Evolutionary conservation across 2,797 vertebrate species (phyloP), one percentile per base, ranked within the genome.

Genomic region (Manis pentadactyla): DNA sequence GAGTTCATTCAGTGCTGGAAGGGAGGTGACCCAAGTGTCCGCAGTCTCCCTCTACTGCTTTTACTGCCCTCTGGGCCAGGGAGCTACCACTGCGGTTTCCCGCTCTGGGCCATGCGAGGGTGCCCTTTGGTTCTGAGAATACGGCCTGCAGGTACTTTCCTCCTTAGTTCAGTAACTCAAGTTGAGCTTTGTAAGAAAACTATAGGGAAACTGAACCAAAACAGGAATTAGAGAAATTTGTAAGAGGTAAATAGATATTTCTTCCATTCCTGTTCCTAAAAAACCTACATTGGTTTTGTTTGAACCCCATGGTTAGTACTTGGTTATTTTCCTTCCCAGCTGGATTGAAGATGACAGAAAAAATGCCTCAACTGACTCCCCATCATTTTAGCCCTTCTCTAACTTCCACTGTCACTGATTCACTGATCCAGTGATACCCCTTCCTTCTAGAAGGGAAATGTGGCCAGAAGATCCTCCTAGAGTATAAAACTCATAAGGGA

Each of bases 121-220:
- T 49, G 34, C 13, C 51, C 77, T 93, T 53, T 84, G 42, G 17
- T 87, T 96, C 57, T 23, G 42, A 90, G 37, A 81, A 0, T 34
- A 10, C 12, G 5, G n/a, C 61, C 61, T 81, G n/a, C 2, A 78
- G 77, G 71, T 9, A 68, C 51, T 85, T 13, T 53, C 46, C 5
- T 86, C 4, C 55, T 83, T 66, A 63, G 31, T 69, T 90, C 49
- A 91, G 9, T 82, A 57, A 96, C 66, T 92, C 55, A 90, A 92
- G 7, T 63, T 86, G 49, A 85, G 17, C 19, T 93, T 82, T n/a
- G 46, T 77, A 57, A 75, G n/a, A 84, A 93, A 95, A 69, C 3
- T 34, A 19, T 10, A 83, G 23, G 23, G 12, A 90, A 71, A 86
- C 18, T 75, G 88, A 92, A 53, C 84, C 14, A 81, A 92, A 92